Evolutionary conservation across 2,797 vertebrate species (phyloP).

Genomic region (Onychomys leucogaster): DNA sequence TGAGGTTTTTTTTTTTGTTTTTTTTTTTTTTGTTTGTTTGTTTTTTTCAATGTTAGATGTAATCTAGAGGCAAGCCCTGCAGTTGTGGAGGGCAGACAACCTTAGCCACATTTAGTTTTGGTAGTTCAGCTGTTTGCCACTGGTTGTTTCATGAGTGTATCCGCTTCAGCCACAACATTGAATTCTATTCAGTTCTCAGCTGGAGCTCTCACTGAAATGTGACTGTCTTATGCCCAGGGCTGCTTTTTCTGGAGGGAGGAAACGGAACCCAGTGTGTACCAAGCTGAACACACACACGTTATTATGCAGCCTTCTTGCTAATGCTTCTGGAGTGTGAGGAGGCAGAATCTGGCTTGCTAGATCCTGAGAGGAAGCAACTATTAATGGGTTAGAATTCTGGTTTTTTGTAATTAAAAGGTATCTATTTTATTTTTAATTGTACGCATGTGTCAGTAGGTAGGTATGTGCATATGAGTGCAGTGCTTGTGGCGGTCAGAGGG

Average conservation of each 20-base stretch:
- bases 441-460: background rate
- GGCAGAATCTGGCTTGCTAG: background rate
- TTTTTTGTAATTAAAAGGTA: background rate
- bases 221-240: background rate
- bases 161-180: background rate
- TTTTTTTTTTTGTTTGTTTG: too few relatives aligned
- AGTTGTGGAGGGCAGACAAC: background rate
- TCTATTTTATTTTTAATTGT: background rate
- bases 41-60: background rate
- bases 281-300: background rate
- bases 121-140: background rate
- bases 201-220: background rate
- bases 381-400: background rate
- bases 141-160: background rate
- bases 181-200: background rate
- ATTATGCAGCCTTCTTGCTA: background rate
- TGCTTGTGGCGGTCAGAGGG: background rate
- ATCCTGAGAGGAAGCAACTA: background rate
- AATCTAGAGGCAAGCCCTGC: background rate
- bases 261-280: background rate
- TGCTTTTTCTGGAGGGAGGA: background rate
- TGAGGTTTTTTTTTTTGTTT: background rate
- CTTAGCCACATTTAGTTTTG: background rate
- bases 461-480: background rate
- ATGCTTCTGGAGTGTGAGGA: background rate